Evolutionary conservation across 2,888 invertebrate species (phyloP), one percentile per base, ranked within the genome.

Genomic region (Anthoptus insignis): DNA sequence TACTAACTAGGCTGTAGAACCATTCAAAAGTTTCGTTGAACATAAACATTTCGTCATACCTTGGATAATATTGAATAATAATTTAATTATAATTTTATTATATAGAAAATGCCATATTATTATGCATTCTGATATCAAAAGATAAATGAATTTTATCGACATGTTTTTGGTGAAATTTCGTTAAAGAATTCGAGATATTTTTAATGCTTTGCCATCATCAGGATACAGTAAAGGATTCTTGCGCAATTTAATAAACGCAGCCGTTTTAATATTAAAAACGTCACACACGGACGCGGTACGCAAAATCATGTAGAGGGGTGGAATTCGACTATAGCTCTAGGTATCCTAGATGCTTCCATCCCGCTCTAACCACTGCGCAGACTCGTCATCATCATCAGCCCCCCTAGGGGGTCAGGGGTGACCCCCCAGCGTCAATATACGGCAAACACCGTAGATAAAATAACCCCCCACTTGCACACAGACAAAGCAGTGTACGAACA

Each of bases 361-460:
- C 74, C 87, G 68, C 73, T 90, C 88, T 74, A 61, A 70, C 89
- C 72, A 77, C 80, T 81, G 87, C 83, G 89, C 88, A 92, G 89
- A 87, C 89, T 82, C 87, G 81, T 75, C 81, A 81, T 92, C 90
- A 86, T 90, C 87, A 89, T 85, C 79, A 81, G 66, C 71, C 74
- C 77, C 81, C 82, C 77, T 69, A 53, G 68, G 78, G 76, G 76
- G 67, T 68, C 68, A 65, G 70, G 64, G 67, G 67, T 59, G 58
- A 66, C 75, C 74, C 75, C 83, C 82, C 84, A 74, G 73, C 86
- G 75, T 88, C 88, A 87, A 87, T 91, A 89, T 86, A 89, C 84
- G 76, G 76, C 86, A 85, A 88, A 86, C 86, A 81, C 69, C 75
- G 83, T 78, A 81, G 86, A 87, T 89, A 91, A 89, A 91, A 91